Conservation (phyloP, 1,140 invertebrate genomes). For the Conopomorpha cramerella region DNA sequence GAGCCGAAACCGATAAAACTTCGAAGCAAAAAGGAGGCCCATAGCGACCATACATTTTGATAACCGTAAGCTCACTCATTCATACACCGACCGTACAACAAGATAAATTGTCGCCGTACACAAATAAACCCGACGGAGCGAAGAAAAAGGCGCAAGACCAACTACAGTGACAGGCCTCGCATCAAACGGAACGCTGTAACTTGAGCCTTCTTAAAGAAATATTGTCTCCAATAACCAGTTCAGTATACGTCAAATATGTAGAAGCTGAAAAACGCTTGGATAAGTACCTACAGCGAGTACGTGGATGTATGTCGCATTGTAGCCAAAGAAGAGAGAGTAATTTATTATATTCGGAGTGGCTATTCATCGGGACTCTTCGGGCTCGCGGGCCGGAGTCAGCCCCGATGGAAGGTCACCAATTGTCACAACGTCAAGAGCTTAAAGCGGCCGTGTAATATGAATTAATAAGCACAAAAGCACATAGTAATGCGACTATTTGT, state of each 20-base stretch:
- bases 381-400: no score
- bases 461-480: constrained; percentile 56
- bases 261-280: no score
- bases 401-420: constrained; percentile 30
- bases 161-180: constrained; percentile 18
- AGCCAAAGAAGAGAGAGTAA: constrained; percentile 39
- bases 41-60: constrained; percentile 16
- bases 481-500: constrained; percentile 48
- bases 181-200: no score
- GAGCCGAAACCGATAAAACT: no score
- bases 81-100: constrained; percentile 37
- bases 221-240: no score
- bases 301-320: no score
- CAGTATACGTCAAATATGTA: no score
- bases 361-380: no score
- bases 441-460: constrained; percentile 57
- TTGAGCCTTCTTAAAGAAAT: no score
- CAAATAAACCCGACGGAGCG: constrained; percentile 38
- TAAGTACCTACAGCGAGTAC: no score
- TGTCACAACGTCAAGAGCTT: constrained; percentile 39
- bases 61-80: constrained; percentile 40
- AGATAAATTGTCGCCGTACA: constrained; percentile 50
- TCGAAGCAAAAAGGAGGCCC: no score
- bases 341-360: constrained; percentile 48
- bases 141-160: constrained; percentile 41